Conservation (phyloP, 35 echinoderm and acorn worm species). For the Hemicentrotus pulcherrimus region DNA sequence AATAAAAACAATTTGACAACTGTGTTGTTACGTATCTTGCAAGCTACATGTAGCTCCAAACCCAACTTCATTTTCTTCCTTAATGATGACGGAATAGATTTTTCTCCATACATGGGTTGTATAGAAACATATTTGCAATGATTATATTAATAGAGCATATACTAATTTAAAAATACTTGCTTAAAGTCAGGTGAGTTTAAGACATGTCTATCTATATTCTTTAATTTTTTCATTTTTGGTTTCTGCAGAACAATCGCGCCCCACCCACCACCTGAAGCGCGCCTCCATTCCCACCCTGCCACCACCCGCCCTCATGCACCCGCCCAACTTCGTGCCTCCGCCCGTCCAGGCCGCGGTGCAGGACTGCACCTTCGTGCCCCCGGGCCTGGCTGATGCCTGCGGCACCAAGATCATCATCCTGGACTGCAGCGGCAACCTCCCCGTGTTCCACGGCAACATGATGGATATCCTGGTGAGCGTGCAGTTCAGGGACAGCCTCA, state of each 20-base stretch:
- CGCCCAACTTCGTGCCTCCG: slow-evolving; percentile 80
- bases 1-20: too few species aligned
- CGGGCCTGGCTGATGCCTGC: slow-evolving; percentile 68
- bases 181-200: not conserved
- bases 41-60: too few species aligned
- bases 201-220: not conserved
- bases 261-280: slow-evolving; percentile 52
- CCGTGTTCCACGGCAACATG: slow-evolving; percentile 87
- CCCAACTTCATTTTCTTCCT: not conserved
- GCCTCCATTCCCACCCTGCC: slow-evolving; percentile 45
- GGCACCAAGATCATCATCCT: slow-evolving; percentile 82
- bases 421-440: slow-evolving; percentile 78
- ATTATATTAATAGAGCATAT: not conserved
- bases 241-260: not conserved
- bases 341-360: slow-evolving; percentile 66
- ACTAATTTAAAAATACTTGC: not conserved
- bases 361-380: slow-evolving; percentile 83
- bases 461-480: slow-evolving; percentile 82
- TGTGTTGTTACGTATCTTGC: too few species aligned
- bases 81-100: too few species aligned
- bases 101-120: not conserved
- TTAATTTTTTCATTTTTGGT: not conserved
- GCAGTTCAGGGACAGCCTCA: slow-evolving; percentile 81
- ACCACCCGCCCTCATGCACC: slow-evolving; percentile 67
- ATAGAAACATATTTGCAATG: not conserved